Conservation (phyloP, 2,888 invertebrate species). For the Allophyes oxyacanthae region DNA sequence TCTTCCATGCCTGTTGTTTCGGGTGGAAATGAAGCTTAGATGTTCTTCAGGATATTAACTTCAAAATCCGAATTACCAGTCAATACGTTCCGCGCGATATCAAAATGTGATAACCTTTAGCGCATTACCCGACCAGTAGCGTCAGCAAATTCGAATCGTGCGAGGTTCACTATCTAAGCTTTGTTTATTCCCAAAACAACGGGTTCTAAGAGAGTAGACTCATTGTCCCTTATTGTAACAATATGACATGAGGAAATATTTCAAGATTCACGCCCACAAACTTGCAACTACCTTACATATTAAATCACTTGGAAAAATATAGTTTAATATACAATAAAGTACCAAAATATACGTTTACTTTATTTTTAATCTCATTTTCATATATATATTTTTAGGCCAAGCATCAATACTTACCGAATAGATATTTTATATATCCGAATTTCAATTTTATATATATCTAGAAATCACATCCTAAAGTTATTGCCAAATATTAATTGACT, state of each 20-base stretch:
- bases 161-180: no score
- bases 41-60: neutral
- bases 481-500: slow-evolving; percentile 79
- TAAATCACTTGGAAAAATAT: slow-evolving; percentile 56
- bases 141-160: no score
- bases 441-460: slow-evolving; percentile 37
- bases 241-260: no score
- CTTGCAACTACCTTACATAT: slow-evolving; percentile 65
- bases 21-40: slow-evolving; percentile 1
- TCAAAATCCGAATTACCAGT: no score
- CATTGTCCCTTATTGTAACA: slow-evolving; percentile 2
- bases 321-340: slow-evolving; percentile 60
- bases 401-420: slow-evolving; percentile 50
- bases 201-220: neutral
- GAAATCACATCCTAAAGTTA: slow-evolving; percentile 77
- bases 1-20: slow-evolving; percentile 6
- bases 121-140: no score
- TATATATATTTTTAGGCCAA: slow-evolving; percentile 60
- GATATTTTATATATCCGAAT: slow-evolving; percentile 38
- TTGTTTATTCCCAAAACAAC: slow-evolving; percentile 5
- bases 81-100: no score
- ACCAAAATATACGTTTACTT: slow-evolving; percentile 59
- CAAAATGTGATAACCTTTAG: no score
- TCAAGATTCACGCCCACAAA: slow-evolving; percentile 64
- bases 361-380: slow-evolving; percentile 49